Conservation (phyloP, 2,113 vertebrate genomes). For the Phaethon lepturus region DNA sequence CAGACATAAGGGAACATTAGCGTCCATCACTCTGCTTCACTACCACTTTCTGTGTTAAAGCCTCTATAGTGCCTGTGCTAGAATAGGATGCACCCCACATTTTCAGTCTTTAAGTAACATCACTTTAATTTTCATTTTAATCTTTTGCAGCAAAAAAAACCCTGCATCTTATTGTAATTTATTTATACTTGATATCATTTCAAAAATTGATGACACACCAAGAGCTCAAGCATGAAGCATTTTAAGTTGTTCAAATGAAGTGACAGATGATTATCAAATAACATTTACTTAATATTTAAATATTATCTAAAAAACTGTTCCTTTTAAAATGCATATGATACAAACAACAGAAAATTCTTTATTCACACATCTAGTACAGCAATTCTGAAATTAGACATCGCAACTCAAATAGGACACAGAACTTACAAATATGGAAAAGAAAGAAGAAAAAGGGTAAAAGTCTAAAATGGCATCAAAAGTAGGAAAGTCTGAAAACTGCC, state of each 20-base stretch:
- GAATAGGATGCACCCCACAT: background rate
- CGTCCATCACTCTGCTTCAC: background rate
- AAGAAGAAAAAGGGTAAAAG: background rate
- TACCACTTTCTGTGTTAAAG: background rate
- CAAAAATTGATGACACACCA: slow-evolving; percentile 65
- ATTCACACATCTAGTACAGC: background rate
- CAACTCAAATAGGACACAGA: background rate
- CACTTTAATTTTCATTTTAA: slow-evolving; percentile 39
- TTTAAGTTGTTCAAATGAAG: slow-evolving; percentile 64
- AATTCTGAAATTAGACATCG: background rate
- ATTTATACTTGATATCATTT: slow-evolving; percentile 74
- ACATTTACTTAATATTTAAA: slow-evolving; percentile 43
- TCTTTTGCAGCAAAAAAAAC: slow-evolving; percentile 73
- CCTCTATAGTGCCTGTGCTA: background rate
- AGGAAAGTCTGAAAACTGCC: background rate
- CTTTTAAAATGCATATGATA: background rate
- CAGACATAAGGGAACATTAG: background rate
- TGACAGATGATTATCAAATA: slow-evolving; percentile 62
- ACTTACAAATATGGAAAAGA: background rate
- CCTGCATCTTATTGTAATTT: slow-evolving; percentile 72
- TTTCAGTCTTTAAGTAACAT: background rate
- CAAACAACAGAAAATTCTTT: background rate
- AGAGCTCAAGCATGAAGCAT: slow-evolving; percentile 70
- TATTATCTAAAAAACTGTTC: background rate
- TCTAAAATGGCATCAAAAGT: background rate